phyloP scores from a whole-genome alignment of 1,140 invertebrate genomes.

The Portunus trituberculatus region DNA sequence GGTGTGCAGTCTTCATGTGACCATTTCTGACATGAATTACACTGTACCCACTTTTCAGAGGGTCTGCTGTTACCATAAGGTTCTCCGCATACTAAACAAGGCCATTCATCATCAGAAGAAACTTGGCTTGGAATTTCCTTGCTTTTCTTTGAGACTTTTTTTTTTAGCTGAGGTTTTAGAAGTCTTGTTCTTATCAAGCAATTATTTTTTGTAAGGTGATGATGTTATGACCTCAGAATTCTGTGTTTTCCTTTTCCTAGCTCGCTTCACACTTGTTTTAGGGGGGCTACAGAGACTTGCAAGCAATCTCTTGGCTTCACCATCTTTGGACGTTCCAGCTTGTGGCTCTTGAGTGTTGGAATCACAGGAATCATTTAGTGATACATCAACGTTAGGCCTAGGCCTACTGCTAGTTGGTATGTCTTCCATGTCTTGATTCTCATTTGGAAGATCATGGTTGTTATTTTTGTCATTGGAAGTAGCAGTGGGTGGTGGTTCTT shows the following conservation, averaged over 20 bases:
- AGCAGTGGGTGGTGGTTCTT: neutral
- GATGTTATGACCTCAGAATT: slow-evolving; percentile 55
- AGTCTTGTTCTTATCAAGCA: slow-evolving; percentile 13
- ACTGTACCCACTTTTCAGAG: slow-evolving; percentile 55
- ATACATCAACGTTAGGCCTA: no score
- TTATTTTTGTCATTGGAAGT: neutral
- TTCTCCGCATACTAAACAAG: neutral
- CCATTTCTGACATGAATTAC: slow-evolving; percentile 46
- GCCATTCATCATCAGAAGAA: slow-evolving; percentile 46
- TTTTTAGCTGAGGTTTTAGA: neutral
- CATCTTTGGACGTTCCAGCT: neutral
- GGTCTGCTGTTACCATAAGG: slow-evolving; percentile 36
- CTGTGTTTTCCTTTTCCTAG: slow-evolving; percentile 49
- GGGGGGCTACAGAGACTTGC: slow-evolving; percentile 49
- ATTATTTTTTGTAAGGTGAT: slow-evolving; percentile 44
- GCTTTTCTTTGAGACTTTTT: slow-evolving; percentile 28
- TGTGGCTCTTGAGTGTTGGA: slow-evolving; percentile 18
- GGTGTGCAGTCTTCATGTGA: slow-evolving; percentile 32
- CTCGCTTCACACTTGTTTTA: slow-evolving; percentile 1
- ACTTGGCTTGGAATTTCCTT: slow-evolving; percentile 46
- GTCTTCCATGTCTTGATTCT: neutral
- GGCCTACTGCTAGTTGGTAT: neutral
- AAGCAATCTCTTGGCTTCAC: neutral
- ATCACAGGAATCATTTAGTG: slow-evolving; percentile 4
- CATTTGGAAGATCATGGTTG: neutral